Conservation (phyloP, 2,113 vertebrate species). For the Toxotes chatareus region DNA sequence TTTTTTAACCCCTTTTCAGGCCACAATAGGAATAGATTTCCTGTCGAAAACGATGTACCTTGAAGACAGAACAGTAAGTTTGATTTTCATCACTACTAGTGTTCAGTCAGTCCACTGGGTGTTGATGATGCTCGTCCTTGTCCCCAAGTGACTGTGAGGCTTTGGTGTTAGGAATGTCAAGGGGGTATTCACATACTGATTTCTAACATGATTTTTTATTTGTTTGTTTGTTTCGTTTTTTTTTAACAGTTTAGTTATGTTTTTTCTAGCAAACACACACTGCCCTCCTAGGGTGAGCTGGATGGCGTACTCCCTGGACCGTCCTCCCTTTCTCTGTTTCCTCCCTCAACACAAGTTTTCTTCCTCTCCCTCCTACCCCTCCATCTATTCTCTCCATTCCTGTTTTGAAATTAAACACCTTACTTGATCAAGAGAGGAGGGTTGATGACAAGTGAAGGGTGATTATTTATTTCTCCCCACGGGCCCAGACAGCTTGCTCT, state of each 20-base stretch:
- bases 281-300: slow-evolving; percentile 7
- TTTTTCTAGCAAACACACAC: slow-evolving; percentile 26
- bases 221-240: neutral
- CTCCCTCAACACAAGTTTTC: slow-evolving; percentile 61
- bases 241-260: neutral
- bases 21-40: slow-evolving; percentile 99
- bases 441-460: slow-evolving; percentile 73
- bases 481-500: slow-evolving; percentile 62
- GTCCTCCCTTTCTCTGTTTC: slow-evolving; percentile 53
- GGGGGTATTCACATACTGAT: neutral
- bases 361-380: slow-evolving; percentile 62
- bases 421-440: slow-evolving; percentile 73
- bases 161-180: neutral
- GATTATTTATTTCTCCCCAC: slow-evolving; percentile 59
- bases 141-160: neutral
- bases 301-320: slow-evolving; percentile 4
- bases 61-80: slow-evolving; percentile 98
- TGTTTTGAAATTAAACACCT: slow-evolving; percentile 70
- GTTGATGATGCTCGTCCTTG: slow-evolving; percentile 3
- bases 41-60: slow-evolving; percentile 99
- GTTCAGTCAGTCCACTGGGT: neutral
- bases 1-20: slow-evolving; percentile 82
- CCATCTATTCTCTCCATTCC: slow-evolving; percentile 59
- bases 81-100: neutral
- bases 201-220: neutral